These are phyloP conservation scores for Yponomeuta cagnagella DNA, from an alignment of 2,888 invertebrate species.

Conservation along the genomic window DNA sequence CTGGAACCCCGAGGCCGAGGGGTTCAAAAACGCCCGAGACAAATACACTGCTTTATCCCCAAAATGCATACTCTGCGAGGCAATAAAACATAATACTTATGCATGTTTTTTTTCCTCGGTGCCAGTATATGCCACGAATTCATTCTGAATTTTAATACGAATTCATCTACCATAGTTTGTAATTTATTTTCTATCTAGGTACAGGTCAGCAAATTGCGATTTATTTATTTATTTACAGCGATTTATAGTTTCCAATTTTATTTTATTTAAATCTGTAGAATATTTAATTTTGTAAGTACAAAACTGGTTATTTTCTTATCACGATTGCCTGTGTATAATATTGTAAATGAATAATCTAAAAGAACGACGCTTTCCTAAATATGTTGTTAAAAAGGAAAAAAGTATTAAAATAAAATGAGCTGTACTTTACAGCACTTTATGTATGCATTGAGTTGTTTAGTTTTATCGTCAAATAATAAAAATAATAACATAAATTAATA, in stretches of 20 bases:
- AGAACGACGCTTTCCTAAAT: background rate
- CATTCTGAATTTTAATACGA: too few species aligned
- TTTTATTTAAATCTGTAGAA: background rate
- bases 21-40: too few species aligned
- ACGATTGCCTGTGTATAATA: background rate
- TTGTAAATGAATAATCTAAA: background rate
- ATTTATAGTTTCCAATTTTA: too few species aligned
- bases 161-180: too few species aligned
- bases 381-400: background rate
- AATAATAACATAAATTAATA: too few species aligned
- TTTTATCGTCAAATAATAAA: background rate
- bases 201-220: background rate
- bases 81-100: too few species aligned
- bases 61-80: too few species aligned
- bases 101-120: too few species aligned
- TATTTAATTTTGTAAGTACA: conserved; percentile 4
- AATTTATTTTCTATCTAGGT: background rate
- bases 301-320: background rate
- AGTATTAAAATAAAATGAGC: conserved; percentile 6
- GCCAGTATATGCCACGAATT: too few species aligned
- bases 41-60: too few species aligned
- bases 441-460: background rate
- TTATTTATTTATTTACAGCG: too few species aligned
- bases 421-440: background rate
- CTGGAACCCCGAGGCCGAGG: too few species aligned